phyloP scores from a whole-genome alignment of 2,888 invertebrate genomes.

The Caenorhabditis angaria region DNA sequence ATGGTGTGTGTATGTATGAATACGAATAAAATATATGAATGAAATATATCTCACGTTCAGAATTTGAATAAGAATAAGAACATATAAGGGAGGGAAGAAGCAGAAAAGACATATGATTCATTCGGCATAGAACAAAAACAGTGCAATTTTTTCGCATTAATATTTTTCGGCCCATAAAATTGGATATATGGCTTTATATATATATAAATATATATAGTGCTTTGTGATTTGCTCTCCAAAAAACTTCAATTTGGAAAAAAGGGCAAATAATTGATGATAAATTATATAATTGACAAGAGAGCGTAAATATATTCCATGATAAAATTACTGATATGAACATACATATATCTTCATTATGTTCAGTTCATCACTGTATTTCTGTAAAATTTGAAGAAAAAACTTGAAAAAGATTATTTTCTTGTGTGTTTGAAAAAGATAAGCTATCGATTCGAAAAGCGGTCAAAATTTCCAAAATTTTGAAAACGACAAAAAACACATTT shows the following conservation, averaged over 20 bases:
- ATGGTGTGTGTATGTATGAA: not conserved
- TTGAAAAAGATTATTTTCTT: constrained; percentile 5
- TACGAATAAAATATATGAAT: not conserved
- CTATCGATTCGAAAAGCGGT: no score
- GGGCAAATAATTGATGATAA: not conserved
- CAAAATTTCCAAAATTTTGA: no score
- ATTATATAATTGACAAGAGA: not conserved
- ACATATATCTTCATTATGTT: not conserved
- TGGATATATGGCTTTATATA: not conserved
- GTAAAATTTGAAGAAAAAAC: not conserved
- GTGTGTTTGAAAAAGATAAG: constrained; percentile 3
- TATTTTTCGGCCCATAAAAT: not conserved
- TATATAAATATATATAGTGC: no score
- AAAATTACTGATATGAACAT: not conserved
- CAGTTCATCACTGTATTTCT: not conserved
- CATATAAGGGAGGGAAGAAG: not conserved
- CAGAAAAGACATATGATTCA: not conserved
- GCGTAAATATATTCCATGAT: constrained; percentile 1
- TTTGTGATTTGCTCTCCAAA: no score
- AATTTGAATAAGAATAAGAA: no score
- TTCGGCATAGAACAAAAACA: not conserved
- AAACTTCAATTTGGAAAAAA: not conserved
- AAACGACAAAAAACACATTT: no score
- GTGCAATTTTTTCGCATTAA: not conserved
- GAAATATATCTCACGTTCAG: not conserved